Conservation (phyloP, 2,888 invertebrate genomes). For the Cylindroiulus punctatus region DNA sequence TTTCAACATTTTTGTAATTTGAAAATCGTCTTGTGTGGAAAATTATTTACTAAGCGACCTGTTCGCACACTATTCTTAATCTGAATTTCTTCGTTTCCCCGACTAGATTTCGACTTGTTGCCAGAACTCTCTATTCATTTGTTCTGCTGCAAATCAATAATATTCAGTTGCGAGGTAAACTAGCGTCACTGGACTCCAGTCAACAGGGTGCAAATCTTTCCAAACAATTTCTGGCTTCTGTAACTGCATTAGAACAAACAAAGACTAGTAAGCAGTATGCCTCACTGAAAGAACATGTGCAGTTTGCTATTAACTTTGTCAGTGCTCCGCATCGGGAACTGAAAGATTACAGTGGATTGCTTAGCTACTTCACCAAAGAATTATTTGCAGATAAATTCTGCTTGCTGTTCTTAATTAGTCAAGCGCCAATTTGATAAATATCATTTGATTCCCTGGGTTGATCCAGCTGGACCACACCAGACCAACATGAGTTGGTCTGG, state of each 20-base stretch:
- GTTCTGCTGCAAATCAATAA: conserved; percentile 36
- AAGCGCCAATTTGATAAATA: neutral
- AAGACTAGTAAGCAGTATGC: conserved; percentile 36
- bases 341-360: neutral
- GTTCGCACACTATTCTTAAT: neutral
- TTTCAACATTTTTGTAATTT: no score
- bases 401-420: conserved; percentile 5
- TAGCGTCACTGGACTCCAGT: neutral
- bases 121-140: conserved; percentile 39
- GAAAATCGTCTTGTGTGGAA: no score
- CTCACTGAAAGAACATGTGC: neutral
- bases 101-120: conserved; percentile 43
- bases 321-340: neutral
- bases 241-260: conserved; percentile 25
- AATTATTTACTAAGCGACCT: no score
- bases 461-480: no score
- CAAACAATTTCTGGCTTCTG: conserved; percentile 39
- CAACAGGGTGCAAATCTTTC: neutral
- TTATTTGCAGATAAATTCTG: conserved; percentile 39
- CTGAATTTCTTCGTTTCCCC: neutral
- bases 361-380: neutral
- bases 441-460: no score
- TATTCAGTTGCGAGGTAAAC: neutral
- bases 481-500: neutral
- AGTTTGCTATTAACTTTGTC: conserved; percentile 30